Evolutionary conservation across 2,113 vertebrate genomes (phyloP), one percentile per base, ranked within the genome.

Genomic region (Grus americana): DNA sequence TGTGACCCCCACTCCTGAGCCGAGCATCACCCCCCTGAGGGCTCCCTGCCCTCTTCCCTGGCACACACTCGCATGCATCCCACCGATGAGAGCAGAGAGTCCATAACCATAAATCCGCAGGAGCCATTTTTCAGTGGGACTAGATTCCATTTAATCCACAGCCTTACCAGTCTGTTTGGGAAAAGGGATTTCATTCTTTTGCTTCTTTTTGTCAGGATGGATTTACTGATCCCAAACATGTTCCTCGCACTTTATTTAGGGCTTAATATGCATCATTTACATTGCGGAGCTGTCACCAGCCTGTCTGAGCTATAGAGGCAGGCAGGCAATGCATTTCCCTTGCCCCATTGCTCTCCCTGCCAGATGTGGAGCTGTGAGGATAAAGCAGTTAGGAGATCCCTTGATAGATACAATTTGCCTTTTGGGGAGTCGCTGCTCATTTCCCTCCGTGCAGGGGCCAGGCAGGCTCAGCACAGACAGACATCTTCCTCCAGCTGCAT

Each of bases 221-320:
- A 96, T 96, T 95, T 96, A 79, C 86, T 94, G 94, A 96, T 96
- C 94, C 89, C 91, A 89, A 85, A 71, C 91, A 95, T 15, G 89
- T 94, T 96, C 94, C 91, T 95, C 73, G 20, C 95, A 92, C 89
- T 95, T 97, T 96, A 92, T 95, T 95, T 92, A 52, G 70, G 86
- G 91, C 91, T 95, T 79, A 91, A 81, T 92, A 52, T 27, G 86
- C 84, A 95, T 87, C 91, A 75, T 87, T 93, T 91, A 94, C 86
- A 91, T 92, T 27, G 65, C 94, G 0, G 61, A 92, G 94, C 93
- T 96, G 94, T 97, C 96, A 97, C 95, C 94, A 94, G 94, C 61
- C 91, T 95, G 95, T 95, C 94, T 92, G 93, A 72, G 20, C n/a
- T 1, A 4, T 7, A 29, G 4, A 92, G 59, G 68, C 92, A 86